Conservation (phyloP, 2,888 invertebrate species). For the Pammene aurita region DNA sequence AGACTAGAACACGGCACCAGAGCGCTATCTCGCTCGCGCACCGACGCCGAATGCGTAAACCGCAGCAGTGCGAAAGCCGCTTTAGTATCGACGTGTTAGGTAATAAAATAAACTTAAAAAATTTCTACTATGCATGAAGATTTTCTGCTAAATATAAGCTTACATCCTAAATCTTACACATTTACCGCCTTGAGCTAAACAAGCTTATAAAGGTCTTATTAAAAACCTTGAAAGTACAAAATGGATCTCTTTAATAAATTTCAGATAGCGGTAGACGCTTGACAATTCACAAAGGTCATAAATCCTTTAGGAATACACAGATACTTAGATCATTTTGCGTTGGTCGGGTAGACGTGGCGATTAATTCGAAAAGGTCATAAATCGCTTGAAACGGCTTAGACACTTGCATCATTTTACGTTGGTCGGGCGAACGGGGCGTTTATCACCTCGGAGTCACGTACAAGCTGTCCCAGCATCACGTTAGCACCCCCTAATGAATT, state of each 20-base stretch:
- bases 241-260: slow-evolving; percentile 42
- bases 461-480: slow-evolving; percentile 56
- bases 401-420: not conserved
- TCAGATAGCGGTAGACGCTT: slow-evolving; percentile 25
- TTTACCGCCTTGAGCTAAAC: slow-evolving; percentile 22
- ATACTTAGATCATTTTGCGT: not conserved
- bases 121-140: not conserved
- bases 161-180: slow-evolving; percentile 19
- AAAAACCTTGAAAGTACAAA: slow-evolving; percentile 40
- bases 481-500: slow-evolving; percentile 68
- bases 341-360: slow-evolving; percentile 13
- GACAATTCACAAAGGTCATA: slow-evolving; percentile 6
- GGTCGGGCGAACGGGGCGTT: slow-evolving; percentile 39
- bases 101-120: not conserved
- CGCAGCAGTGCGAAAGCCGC: too few relatives aligned
- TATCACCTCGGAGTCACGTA: slow-evolving; percentile 74
- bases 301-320: not conserved
- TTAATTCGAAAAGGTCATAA: slow-evolving; percentile 46
- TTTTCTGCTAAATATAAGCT: not conserved
- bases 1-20: too few relatives aligned
- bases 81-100: too few relatives aligned
- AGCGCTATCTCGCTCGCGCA: too few relatives aligned
- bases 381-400: not conserved
- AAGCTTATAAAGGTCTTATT: slow-evolving; percentile 40
- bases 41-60: too few relatives aligned